Conservation (phyloP, 2,113 vertebrate species). For the Pelvicachromis taeniatus region DNA sequence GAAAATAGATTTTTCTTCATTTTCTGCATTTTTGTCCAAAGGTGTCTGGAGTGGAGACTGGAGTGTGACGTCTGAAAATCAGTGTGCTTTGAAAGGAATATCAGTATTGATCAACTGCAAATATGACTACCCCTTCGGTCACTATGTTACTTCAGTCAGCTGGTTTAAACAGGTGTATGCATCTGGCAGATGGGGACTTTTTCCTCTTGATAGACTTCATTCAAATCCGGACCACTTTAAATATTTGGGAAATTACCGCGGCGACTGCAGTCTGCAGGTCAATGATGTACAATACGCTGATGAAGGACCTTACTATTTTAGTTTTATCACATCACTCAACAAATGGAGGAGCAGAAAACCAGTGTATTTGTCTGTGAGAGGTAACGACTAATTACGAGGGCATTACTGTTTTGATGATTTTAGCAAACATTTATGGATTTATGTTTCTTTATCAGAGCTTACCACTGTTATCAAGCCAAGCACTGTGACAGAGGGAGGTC, state of each 20-base stretch:
- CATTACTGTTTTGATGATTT: neutral
- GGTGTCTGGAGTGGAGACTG: slow-evolving; percentile 39
- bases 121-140: slow-evolving; percentile 2
- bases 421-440: neutral
- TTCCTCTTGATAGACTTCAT: neutral
- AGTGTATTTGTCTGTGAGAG: slow-evolving; percentile 8
- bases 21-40: neutral
- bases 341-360: neutral
- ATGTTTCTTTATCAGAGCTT: slow-evolving; percentile 22
- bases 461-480: neutral
- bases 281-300: slow-evolving; percentile 3
- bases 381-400: neutral
- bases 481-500: slow-evolving; percentile 34
- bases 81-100: slow-evolving; percentile 45
- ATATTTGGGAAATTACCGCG: neutral
- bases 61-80: neutral
- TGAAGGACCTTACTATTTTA: slow-evolving; percentile 10
- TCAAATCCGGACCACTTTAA: neutral
- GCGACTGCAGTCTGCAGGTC: slow-evolving; percentile 38
- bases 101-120: slow-evolving; percentile 33
- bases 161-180: neutral
- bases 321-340: neutral
- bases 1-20: neutral
- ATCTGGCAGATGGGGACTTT: accelerated
- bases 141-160: accelerated